Evolutionary conservation across 2,888 invertebrate species (phyloP), one percentile per base, ranked within the genome.

Genomic region (Temnothorax rugatulus): DNA sequence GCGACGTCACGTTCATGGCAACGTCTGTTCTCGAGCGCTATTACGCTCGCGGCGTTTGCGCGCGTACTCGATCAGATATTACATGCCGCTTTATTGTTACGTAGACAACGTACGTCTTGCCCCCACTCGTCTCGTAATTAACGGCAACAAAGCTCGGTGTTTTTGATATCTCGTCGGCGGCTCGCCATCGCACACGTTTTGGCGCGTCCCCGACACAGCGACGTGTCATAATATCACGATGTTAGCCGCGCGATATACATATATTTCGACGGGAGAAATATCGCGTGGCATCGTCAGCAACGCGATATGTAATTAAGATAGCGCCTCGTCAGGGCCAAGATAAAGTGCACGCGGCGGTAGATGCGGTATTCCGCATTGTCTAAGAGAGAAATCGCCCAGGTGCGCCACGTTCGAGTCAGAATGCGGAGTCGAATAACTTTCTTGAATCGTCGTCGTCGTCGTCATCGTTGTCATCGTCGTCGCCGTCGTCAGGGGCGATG

Each of bases 301-400:
- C 47, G 82, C 85, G 91, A 90, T 91, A 88, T 83, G 90, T 86
- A 90, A 90, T 90, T 90, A 90, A 91, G 90, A 91, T 90, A 91
- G 83, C 81, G 64, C 66, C 85, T 86, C 86, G 83, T 87, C 88
- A 88, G 84, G 75, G 64, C 76, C 71, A 73, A 84, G 91, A 90
- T 88, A 90, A 90, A 90, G 69, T 79, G 73, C 75, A 74, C 71
- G 63, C 59, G 69, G 71, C 73, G 82, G 87, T 87, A 86, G 86
- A 88, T 83, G 76, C 59, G 76, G 25, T 68, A 77, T 81, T 83
- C 77, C 79, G 82, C 83, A 82, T 82, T 71, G 74, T 83, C 63
- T 68, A 63, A 83, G 79, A 47, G 77, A 69, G 84, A 69, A 85
- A 76, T 85, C 81, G 84, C 9, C 86, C 89, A 87, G 86, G 85